Evolutionary conservation across 92 coral and sea anemone species (phyloP).

Genomic region (Parazoanthus darwini): DNA sequence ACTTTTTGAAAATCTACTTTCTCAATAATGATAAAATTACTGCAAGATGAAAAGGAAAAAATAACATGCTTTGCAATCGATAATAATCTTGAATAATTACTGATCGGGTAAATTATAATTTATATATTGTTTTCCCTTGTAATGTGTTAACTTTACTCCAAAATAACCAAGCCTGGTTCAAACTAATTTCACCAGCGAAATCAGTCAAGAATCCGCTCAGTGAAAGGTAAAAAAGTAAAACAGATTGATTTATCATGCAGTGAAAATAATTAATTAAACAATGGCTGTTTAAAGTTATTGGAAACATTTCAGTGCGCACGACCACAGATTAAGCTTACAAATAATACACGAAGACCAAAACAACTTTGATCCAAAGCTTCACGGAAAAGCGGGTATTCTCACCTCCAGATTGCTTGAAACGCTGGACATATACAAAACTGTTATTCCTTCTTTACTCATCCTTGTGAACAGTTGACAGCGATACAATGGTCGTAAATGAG

Average conservation of each 20-base stretch:
- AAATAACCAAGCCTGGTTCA: not conserved
- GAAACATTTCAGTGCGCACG: not conserved
- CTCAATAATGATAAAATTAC: not conserved
- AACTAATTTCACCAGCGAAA: not conserved
- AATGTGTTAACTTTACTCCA: too few species aligned
- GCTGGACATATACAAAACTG: slow-evolving; percentile 52
- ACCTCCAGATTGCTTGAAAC: slow-evolving; percentile 79
- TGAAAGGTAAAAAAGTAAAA: not conserved
- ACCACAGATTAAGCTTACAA: not conserved
- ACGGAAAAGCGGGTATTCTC: not conserved
- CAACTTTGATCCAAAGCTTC: not conserved
- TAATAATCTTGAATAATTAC: not conserved
- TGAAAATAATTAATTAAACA: not conserved
- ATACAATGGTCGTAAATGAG: too few species aligned
- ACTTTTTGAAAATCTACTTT: too few species aligned
- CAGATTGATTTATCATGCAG: not conserved
- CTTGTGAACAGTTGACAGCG: too few species aligned
- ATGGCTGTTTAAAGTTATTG: not conserved
- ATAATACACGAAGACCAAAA: not conserved
- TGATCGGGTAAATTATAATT: too few species aligned
- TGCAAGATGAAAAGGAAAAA: not conserved
- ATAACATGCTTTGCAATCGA: not conserved
- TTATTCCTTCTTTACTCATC: not conserved
- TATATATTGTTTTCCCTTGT: too few species aligned
- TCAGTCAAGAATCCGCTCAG: not conserved